A percentile compares a stretch with the other conserved stretches of the same genome.
phyloP scores from a whole-genome alignment of 2,888 invertebrate genomes.

The Patella caerulea region DNA sequence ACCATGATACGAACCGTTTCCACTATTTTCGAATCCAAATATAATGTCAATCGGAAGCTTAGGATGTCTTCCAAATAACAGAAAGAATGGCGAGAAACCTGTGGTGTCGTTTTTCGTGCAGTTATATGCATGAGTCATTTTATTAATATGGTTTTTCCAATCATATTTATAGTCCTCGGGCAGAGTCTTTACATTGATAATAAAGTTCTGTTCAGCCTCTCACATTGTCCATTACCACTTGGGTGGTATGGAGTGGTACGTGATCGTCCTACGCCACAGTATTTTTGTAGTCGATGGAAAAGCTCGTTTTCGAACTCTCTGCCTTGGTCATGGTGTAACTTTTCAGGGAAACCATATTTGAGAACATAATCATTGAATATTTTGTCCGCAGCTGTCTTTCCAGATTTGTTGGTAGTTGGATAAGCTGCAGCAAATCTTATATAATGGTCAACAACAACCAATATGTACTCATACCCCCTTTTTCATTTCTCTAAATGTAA shows the following conservation, averaged over 20 bases:
- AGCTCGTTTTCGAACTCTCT: too few relatives aligned
- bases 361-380: too few relatives aligned
- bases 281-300: too few relatives aligned
- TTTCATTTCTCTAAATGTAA: slow-evolving; percentile 20
- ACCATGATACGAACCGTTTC: not conserved
- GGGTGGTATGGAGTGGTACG: too few relatives aligned
- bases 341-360: too few relatives aligned
- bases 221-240: not conserved
- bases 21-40: not conserved
- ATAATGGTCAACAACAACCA: slow-evolving; percentile 24
- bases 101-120: not conserved
- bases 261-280: too few relatives aligned
- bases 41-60: not conserved
- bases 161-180: not conserved
- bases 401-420: slow-evolving; percentile 19
- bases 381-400: not conserved
- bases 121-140: not conserved
- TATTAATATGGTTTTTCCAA: not conserved
- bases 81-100: too few relatives aligned
- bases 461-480: slow-evolving; percentile 22
- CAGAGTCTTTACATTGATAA: not conserved
- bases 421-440: slow-evolving; percentile 22
- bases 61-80: not conserved
- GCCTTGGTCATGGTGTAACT: too few relatives aligned
- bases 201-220: slow-evolving; percentile 1